These are phyloP conservation scores for Muschampia plurimacula DNA, from an alignment of 2,888 invertebrate species.

Conservation along the genomic window DNA sequence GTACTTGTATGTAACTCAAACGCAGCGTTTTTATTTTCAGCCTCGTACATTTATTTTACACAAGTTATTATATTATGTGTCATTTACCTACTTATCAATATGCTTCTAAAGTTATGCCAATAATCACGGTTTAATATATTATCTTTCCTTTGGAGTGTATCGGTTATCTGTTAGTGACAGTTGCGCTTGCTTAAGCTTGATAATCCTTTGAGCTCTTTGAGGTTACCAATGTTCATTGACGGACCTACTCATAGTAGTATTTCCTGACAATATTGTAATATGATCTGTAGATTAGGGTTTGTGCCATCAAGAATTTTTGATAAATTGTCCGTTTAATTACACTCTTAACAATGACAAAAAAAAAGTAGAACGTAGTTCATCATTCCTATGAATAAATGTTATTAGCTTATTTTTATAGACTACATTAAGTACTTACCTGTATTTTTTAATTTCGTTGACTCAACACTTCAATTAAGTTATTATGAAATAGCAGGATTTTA, in stretches of 20 bases:
- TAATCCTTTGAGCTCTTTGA: constrained; percentile 7
- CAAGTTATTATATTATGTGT: not conserved
- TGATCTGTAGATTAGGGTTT: not conserved
- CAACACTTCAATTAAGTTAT: no score
- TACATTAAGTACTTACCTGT: no score
- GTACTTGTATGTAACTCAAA: no score
- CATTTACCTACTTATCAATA: no score
- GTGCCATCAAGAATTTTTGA: not conserved
- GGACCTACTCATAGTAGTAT: not conserved
- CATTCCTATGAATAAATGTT: no score
- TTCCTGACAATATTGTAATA: not conserved
- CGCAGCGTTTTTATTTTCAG: no score
- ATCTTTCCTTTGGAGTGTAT: not conserved
- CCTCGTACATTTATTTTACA: not conserved
- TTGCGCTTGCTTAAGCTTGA: constrained; percentile 3
- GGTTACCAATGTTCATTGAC: constrained; percentile 7
- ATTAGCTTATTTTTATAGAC: no score
- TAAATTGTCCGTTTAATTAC: no score
- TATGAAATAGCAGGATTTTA: no score
- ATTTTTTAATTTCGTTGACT: no score
- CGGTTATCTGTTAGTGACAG: constrained; percentile 12
- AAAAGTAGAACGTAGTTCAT: no score
- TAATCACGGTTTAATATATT: not conserved
- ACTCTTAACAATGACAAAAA: no score
- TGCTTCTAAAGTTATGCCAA: not conserved